phyloP scores from a whole-genome alignment of 2,113 vertebrate species.

The Cinclus cinclus region DNA sequence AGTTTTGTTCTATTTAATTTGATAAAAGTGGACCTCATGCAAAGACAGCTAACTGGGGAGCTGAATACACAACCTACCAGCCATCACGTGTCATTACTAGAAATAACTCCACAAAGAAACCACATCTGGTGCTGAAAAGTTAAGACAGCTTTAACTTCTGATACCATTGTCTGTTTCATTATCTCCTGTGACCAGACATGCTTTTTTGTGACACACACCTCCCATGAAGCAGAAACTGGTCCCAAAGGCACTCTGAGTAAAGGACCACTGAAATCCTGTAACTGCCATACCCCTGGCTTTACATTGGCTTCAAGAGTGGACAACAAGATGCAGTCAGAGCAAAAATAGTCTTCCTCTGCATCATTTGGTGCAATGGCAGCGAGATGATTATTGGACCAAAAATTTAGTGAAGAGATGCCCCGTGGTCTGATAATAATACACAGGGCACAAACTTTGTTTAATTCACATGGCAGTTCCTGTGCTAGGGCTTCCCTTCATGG shows the following conservation, averaged over 20 bases:
- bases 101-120: constrained; percentile 54
- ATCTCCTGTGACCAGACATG: not conserved
- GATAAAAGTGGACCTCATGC: constrained; percentile 21
- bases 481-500: not conserved
- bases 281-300: not conserved
- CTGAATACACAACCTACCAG: constrained; percentile 25
- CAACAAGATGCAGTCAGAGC: not conserved
- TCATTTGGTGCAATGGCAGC: not conserved
- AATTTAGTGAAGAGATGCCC: not conserved
- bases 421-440: not conserved
- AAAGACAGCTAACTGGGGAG: constrained; percentile 37
- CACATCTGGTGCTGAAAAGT: not conserved
- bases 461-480: not conserved
- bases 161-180: not conserved
- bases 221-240: not conserved
- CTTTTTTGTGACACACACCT: not conserved
- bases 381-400: not conserved
- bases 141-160: not conserved
- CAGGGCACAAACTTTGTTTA: not conserved
- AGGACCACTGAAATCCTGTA: not conserved
- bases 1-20: constrained; percentile 42
- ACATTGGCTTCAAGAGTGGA: not conserved
- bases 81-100: constrained; percentile 26
- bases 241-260: not conserved
- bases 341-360: not conserved